These are phyloP conservation scores for Phyllotreta cruciferae DNA, from an alignment of 2,888 invertebrate species.

Conservation along the genomic window DNA sequence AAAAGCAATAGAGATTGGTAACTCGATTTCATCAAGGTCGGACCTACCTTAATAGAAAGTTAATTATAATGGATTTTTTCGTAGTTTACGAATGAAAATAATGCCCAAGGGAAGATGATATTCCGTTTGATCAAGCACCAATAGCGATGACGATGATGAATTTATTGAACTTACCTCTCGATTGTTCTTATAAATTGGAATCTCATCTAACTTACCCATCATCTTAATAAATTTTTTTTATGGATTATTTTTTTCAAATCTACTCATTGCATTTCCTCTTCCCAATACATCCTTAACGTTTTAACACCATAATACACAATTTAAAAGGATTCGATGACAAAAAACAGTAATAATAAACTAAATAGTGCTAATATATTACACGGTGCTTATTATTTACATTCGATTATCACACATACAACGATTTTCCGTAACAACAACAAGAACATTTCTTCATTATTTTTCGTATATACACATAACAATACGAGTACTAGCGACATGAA, in stretches of 20 bases:
- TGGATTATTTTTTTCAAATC: no score
- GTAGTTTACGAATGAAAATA: no score
- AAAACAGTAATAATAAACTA: slow-evolving; percentile 27
- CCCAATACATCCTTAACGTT: no score
- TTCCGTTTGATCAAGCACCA: no score
- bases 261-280: no score
- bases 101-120: no score
- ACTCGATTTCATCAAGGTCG: slow-evolving; percentile 3
- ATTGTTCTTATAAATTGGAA: no score
- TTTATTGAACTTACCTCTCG: no score
- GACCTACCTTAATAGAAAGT: slow-evolving; percentile 18
- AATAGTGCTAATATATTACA: slow-evolving; percentile 37
- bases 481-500: slow-evolving; percentile 39
- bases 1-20: slow-evolving; percentile 4
- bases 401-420: slow-evolving; percentile 31
- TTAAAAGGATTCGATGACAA: slow-evolving; percentile 37
- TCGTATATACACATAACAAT: slow-evolving; percentile 46
- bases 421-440: slow-evolving; percentile 41
- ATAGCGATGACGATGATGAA: no score
- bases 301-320: no score
- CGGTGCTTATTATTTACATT: slow-evolving; percentile 37
- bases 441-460: slow-evolving; percentile 16
- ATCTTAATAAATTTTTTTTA: no score
- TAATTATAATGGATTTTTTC: background rate
- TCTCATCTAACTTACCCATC: no score